Conservation (phyloP, 2,113 vertebrate species). For the Oryzias celebensis region DNA sequence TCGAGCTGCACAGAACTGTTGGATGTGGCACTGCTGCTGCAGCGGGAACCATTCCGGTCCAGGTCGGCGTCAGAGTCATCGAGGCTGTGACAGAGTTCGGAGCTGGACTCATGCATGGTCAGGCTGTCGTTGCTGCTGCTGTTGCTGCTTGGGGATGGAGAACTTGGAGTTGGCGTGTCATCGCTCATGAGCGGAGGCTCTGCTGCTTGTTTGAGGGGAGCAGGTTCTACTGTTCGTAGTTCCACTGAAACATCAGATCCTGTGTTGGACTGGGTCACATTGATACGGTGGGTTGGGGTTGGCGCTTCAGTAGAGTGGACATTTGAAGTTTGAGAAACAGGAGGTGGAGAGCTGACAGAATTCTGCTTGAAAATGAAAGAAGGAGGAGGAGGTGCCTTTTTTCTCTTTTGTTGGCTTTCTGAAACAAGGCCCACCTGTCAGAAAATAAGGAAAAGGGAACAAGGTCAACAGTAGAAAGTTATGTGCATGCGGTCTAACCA, state of each 20-base stretch:
- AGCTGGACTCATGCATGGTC: slow-evolving; percentile 79
- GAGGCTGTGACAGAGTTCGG: slow-evolving; percentile 77
- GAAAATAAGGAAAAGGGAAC: slow-evolving; percentile 27
- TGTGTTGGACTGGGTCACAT: slow-evolving; percentile 23
- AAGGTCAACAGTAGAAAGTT: slow-evolving; percentile 6
- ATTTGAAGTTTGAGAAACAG: slow-evolving; percentile 31
- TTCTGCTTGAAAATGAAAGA: slow-evolving; percentile 40
- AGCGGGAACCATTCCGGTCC: slow-evolving; percentile 67
- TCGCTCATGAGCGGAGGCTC: slow-evolving; percentile 35
- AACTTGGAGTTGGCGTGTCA: slow-evolving; percentile 70
- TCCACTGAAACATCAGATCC: slow-evolving; percentile 23
- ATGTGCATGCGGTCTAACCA: slow-evolving; percentile 26
- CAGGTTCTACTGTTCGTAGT: slow-evolving; percentile 22
- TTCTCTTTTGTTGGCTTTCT: slow-evolving; percentile 85
- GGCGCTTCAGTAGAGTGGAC: slow-evolving; percentile 20
- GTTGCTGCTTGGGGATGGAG: slow-evolving; percentile 65
- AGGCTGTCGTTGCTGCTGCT: slow-evolving; percentile 45
- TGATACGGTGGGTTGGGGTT: slow-evolving; percentile 26
- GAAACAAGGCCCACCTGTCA: slow-evolving; percentile 79
- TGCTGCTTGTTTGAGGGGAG: slow-evolving; percentile 6
- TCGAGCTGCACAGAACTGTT: slow-evolving; percentile 31
- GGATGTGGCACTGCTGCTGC: slow-evolving; percentile 72
- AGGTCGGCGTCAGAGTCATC: slow-evolving; percentile 82
- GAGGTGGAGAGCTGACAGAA: slow-evolving; percentile 38
- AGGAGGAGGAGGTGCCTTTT: slow-evolving; percentile 83